phyloP scores from a whole-genome alignment of 2,797 vertebrate genomes.

The Acomys russatus region DNA sequence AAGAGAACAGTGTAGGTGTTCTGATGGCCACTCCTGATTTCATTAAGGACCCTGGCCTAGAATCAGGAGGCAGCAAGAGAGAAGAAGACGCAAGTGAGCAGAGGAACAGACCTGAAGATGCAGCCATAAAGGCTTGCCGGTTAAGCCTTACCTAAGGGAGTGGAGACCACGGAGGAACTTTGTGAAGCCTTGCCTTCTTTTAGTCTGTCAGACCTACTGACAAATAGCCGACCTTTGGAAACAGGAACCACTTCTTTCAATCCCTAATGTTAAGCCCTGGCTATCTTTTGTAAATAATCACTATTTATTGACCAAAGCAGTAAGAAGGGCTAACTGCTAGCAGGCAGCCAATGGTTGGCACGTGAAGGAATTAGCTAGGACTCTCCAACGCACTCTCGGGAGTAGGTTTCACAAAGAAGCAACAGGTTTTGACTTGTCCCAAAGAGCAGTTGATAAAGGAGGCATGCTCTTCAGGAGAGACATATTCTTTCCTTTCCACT shows the following conservation, averaged over 20 bases:
- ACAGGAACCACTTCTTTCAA: slow-evolving; percentile 17
- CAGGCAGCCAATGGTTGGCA: background rate
- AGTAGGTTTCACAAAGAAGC: slow-evolving; percentile 7
- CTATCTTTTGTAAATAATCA: background rate
- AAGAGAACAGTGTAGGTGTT: background rate
- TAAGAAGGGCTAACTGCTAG: background rate
- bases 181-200: slow-evolving; percentile 47
- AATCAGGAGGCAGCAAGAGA: background rate
- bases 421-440: slow-evolving; percentile 5
- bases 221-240: background rate
- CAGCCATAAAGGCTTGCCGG: background rate
- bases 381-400: background rate
- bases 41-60: background rate
- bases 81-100: background rate
- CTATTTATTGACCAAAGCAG: background rate
- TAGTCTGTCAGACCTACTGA: background rate
- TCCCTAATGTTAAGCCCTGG: background rate
- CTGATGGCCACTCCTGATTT: background rate
- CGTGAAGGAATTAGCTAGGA: background rate
- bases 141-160: background rate
- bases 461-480: background rate
- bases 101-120: background rate
- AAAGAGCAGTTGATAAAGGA: background rate
- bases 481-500: slow-evolving; percentile 22
- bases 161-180: background rate